Percentiles rank a stretch among this genome's conserved stretches.
Evolutionary conservation across 2,888 invertebrate genomes (phyloP).

Genomic region (Dicycla oo): DNA sequence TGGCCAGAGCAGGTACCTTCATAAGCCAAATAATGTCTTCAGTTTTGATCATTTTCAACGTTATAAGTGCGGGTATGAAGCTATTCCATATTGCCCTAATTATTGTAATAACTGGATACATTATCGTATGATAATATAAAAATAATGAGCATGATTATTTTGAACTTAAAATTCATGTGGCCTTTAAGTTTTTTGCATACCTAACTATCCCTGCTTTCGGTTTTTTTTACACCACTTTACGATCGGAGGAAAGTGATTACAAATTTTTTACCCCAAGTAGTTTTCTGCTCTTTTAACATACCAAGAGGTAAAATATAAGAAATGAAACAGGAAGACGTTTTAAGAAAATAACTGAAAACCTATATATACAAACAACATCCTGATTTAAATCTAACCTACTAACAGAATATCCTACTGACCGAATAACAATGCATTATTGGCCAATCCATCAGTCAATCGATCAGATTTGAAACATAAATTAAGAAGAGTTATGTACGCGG

Average conservation of each 20-base stretch:
- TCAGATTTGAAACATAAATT: slow-evolving; percentile 48
- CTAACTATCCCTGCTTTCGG: not conserved
- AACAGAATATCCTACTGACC: slow-evolving; percentile 21
- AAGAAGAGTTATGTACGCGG: slow-evolving; percentile 19
- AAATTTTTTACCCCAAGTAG: not conserved
- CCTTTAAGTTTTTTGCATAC: slow-evolving; percentile 15
- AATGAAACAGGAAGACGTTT: not conserved
- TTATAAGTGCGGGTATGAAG: slow-evolving; percentile 2
- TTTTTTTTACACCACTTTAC: not conserved
- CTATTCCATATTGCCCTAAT: slow-evolving; percentile 2
- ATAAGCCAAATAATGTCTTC: not conserved
- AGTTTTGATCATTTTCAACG: not conserved
- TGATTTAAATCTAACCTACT: slow-evolving; percentile 10
- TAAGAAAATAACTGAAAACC: not conserved
- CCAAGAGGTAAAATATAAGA: not conserved
- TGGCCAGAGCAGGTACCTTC: not conserved
- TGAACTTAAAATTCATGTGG: slow-evolving; percentile 40
- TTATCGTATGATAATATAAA: slow-evolving; percentile 33
- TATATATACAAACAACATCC: slow-evolving; percentile 10
- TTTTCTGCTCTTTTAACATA: not conserved
- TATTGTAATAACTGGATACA: slow-evolving; percentile 26
- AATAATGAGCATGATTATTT: slow-evolving; percentile 29
- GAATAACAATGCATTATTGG: slow-evolving; percentile 25
- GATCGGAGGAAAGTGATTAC: not conserved
- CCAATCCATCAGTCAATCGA: slow-evolving; percentile 10